Conservation (phyloP, 2,888 invertebrate species). For the Gymnosoma rotundatum region DNA sequence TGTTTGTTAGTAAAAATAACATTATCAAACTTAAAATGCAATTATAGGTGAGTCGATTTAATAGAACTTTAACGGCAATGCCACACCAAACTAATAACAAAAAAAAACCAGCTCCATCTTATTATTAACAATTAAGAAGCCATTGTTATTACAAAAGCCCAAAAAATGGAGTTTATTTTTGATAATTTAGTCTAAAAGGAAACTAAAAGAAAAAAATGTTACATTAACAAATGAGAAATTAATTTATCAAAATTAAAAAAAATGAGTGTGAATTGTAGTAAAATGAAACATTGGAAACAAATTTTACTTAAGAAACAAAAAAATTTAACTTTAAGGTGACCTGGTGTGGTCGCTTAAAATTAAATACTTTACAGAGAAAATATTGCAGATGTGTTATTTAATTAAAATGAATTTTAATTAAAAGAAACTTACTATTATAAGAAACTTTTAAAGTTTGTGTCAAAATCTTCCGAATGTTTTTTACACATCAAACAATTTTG, state of each 20-base stretch:
- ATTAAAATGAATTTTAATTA: too few species aligned
- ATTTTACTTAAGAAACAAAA: slow-evolving; percentile 31
- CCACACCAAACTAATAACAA: slow-evolving; percentile 7
- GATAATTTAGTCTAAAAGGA: slow-evolving; percentile 13
- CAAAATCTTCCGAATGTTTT: too few species aligned
- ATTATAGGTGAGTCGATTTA: slow-evolving; percentile 40
- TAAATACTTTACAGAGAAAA: background rate
- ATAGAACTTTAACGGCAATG: slow-evolving; percentile 16
- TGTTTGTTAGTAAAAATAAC: background rate
- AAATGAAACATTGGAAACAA: slow-evolving; percentile 39
- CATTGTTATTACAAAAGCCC: slow-evolving; percentile 17
- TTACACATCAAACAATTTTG: too few species aligned
- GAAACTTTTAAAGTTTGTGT: too few species aligned
- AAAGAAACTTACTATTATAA: too few species aligned
- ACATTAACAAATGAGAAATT: slow-evolving; percentile 66
- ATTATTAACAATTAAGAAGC: slow-evolving; percentile 25
- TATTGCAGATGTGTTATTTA: background rate
- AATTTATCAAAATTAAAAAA: slow-evolving; percentile 51
- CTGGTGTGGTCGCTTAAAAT: slow-evolving; percentile 6
- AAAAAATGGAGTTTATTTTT: slow-evolving; percentile 2
- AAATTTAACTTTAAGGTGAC: background rate
- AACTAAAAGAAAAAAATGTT: slow-evolving; percentile 10
- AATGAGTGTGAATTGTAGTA: slow-evolving; percentile 22
- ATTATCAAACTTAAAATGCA: slow-evolving; percentile 12
- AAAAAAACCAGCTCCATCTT: slow-evolving; percentile 15